Conservation (phyloP, 2,797 vertebrate species). For the Anolis apletophallus region DNA sequence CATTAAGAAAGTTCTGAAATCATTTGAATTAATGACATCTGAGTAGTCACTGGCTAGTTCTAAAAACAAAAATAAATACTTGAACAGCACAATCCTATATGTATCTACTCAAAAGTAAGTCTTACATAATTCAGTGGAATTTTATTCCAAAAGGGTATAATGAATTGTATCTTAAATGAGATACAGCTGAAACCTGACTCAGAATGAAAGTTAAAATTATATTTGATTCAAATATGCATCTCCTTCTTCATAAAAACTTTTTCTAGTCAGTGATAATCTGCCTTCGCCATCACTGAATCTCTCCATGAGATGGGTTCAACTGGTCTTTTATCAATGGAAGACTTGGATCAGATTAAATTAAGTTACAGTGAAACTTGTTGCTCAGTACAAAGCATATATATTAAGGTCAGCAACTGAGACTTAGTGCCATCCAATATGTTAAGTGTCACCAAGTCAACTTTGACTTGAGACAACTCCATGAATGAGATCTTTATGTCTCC, state of each 20-base stretch:
- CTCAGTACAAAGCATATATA: neutral
- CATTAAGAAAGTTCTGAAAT: slow-evolving; percentile 75
- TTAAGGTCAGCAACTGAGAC: neutral
- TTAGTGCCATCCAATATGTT: neutral
- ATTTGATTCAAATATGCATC: slow-evolving; percentile 65
- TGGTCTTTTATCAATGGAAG: neutral
- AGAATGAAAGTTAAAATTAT: slow-evolving; percentile 66
- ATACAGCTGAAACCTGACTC: slow-evolving; percentile 43
- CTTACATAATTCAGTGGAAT: neutral
- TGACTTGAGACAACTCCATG: no score
- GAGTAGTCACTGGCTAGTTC: slow-evolving; percentile 68
- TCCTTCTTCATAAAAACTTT: slow-evolving; percentile 69
- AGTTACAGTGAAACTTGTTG: neutral
- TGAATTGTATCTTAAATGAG: slow-evolving; percentile 20
- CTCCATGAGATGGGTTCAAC: neutral
- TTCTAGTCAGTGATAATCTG: slow-evolving; percentile 57
- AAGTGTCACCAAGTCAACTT: no score
- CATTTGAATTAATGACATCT: slow-evolving; percentile 65
- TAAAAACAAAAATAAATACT: slow-evolving; percentile 64
- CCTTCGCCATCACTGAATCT: slow-evolving; percentile 60
- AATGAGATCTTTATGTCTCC: no score
- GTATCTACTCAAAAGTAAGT: neutral
- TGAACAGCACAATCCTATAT: slow-evolving; percentile 2
- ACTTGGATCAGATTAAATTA: neutral
- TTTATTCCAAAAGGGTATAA: neutral